Evolutionary conservation across 2,888 invertebrate genomes (phyloP).

Genomic region (Chalcosyrphus nemorum): DNA sequence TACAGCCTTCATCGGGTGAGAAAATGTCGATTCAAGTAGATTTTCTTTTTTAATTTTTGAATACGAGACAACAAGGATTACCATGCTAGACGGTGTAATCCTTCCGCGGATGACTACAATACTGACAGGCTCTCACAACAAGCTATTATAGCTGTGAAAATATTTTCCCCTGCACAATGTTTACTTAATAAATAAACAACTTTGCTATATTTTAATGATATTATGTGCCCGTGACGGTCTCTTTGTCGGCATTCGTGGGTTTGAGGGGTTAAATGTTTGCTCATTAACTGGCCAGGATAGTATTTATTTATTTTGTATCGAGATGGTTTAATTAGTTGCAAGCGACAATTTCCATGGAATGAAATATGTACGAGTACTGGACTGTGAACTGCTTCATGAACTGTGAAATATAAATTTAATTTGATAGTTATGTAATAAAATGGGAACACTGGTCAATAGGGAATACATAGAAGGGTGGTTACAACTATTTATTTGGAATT

Average conservation of each 20-base stretch:
- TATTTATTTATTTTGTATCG: neutral
- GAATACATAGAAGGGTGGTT: no score
- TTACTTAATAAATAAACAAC: conserved; percentile 44
- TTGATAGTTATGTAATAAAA: neutral
- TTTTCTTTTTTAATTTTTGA: neutral
- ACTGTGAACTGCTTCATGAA: conserved; percentile 18
- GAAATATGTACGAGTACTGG: no score
- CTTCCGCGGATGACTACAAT: neutral
- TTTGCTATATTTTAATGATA: conserved; percentile 16
- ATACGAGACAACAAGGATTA: conserved; percentile 12
- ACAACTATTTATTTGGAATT: no score
- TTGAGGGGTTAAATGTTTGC: conserved; percentile 25
- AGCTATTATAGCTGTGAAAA: conserved; percentile 26
- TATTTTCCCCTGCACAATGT: conserved; percentile 23
- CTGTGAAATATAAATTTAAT: conserved; percentile 33
- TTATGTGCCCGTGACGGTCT: neutral
- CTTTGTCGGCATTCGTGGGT: neutral
- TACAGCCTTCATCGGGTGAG: neutral
- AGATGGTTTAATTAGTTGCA: conserved; percentile 44
- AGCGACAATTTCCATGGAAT: conserved; percentile 7
- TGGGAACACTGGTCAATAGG: no score
- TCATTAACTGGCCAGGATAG: conserved; percentile 18
- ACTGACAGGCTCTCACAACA: conserved; percentile 4
- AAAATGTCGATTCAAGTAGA: conserved; percentile 13
- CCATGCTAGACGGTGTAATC: neutral